Evolutionary conservation across 1,140 invertebrate species (phyloP).

Genomic region (Penaeus chinensis): DNA sequence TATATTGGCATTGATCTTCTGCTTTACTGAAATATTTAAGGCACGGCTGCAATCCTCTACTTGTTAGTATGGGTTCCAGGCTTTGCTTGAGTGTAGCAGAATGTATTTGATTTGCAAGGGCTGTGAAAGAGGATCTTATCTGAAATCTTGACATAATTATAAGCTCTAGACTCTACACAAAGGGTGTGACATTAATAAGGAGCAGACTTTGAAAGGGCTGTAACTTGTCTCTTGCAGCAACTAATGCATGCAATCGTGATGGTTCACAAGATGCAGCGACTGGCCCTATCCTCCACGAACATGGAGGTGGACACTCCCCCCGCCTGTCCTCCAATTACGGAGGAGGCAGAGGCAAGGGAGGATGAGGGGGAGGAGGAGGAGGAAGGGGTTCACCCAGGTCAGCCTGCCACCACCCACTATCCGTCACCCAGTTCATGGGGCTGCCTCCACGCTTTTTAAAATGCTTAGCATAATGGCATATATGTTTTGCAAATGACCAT

Average conservation of each 20-base stretch:
- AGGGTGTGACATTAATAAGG: conserved; percentile 30
- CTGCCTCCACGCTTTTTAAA: conserved; percentile 45
- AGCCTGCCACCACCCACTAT: conserved; percentile 49
- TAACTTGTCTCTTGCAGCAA: conserved; percentile 68
- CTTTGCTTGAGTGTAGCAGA: conserved; percentile 33
- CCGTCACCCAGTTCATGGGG: conserved; percentile 37
- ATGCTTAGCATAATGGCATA: neutral
- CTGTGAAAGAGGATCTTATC: conserved; percentile 8
- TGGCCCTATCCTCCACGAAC: conserved; percentile 68
- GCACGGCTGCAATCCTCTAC: conserved; percentile 35
- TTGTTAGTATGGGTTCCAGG: conserved; percentile 31
- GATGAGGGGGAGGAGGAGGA: conserved; percentile 55
- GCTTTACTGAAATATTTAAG: conserved; percentile 22
- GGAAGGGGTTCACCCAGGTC: conserved; percentile 53
- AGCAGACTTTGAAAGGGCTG: conserved; percentile 58
- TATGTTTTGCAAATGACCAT: conserved; percentile 14
- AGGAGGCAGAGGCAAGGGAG: conserved; percentile 57
- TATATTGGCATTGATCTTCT: conserved; percentile 27
- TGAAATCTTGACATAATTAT: conserved; percentile 13
- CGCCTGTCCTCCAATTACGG: conserved; percentile 62
- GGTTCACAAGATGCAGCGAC: conserved; percentile 73
- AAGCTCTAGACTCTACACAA: conserved; percentile 2
- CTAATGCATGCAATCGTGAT: conserved; percentile 72
- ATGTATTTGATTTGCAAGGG: conserved; percentile 16
- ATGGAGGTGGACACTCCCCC: conserved; percentile 63